A percentile compares a stretch with the other conserved stretches of the same genome.
Evolutionary conservation across 2,113 vertebrate genomes (phyloP).

Genomic region (Haliaeetus leucogaster): DNA sequence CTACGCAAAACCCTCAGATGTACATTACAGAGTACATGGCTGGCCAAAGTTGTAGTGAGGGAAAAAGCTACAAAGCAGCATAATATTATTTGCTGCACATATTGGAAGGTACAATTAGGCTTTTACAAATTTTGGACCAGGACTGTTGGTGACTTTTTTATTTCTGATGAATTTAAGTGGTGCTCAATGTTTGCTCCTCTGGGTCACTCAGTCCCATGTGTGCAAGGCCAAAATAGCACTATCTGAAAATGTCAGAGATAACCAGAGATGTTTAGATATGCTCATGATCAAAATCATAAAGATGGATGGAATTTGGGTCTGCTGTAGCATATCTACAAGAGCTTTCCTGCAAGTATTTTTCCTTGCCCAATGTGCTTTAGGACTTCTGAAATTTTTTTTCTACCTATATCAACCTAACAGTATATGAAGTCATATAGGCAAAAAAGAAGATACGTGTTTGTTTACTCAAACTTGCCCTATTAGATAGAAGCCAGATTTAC

Average conservation of each 20-base stretch:
- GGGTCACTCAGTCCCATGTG: rapidly evolving
- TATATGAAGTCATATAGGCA: background rate
- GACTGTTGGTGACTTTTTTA: rapidly evolving
- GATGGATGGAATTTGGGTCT: background rate
- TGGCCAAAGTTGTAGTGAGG: background rate
- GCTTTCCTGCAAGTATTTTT: background rate
- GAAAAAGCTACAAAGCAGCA: background rate
- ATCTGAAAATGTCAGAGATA: background rate
- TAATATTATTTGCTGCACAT: background rate
- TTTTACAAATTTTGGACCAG: background rate
- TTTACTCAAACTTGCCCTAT: background rate
- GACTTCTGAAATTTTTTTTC: background rate
- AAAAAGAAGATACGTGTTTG: background rate
- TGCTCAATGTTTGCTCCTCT: background rate
- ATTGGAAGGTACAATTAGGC: background rate
- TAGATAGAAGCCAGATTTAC: background rate
- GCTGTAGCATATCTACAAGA: background rate
- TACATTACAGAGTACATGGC: background rate
- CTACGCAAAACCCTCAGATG: background rate
- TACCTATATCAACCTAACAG: background rate
- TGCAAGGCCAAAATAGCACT: background rate
- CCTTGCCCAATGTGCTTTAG: background rate
- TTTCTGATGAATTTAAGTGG: background rate
- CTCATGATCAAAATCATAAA: background rate
- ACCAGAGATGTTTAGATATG: background rate